Base-by-base conservation (phyloP, 2,888 invertebrate genomes). In the Macrosiphum euphorbiae region DNA sequence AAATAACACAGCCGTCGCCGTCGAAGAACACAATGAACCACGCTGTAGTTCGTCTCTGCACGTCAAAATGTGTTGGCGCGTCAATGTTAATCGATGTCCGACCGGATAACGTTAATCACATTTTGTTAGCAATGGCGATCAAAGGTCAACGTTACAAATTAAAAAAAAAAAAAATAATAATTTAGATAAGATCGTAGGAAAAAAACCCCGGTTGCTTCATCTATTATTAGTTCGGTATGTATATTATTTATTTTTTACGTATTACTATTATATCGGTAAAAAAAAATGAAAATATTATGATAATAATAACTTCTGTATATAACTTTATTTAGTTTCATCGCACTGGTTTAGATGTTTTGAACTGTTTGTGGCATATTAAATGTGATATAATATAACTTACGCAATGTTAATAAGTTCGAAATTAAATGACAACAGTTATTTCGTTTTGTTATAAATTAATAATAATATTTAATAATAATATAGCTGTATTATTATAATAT, bases 11-110 rank as follows among this genome's bases (percentile, higher is more conserved):
- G n/a, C 20, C 44, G n/a, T 11, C 44, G 20, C 8, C 24, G 61
- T 50, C 78, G 20, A 8, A 24, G 55, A 58, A 91, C 84, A 91
- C 91, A 91, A 91, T 91, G 85, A 41, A 91, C 91, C 91, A 26
- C 55, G 85, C 44, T 52, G n/a, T 85, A 13, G 10, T 44, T n/a
- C 50, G 85, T 28, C 44, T 58, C 52, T 85, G 5, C 55, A 7
- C n/a, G 85, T 91, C 91, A 91, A 86, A 58, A 8, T n/a, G 47
- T 84, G 55, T 47, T n/a, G 35, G 58, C 58, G 2, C 85, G 44
- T 86, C 44, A 24, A 41, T 78, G 55, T 91, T 91, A 91, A 85
- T 91, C 85, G 85, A 85, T 55, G 44, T 55, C 41, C 28, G 91
- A 85, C 55, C 85, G 85, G 58, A 58, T 78, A 41, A 91, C 44